phyloP scores from a whole-genome alignment of 2,113 vertebrate genomes.

The Ciconia maguari region DNA sequence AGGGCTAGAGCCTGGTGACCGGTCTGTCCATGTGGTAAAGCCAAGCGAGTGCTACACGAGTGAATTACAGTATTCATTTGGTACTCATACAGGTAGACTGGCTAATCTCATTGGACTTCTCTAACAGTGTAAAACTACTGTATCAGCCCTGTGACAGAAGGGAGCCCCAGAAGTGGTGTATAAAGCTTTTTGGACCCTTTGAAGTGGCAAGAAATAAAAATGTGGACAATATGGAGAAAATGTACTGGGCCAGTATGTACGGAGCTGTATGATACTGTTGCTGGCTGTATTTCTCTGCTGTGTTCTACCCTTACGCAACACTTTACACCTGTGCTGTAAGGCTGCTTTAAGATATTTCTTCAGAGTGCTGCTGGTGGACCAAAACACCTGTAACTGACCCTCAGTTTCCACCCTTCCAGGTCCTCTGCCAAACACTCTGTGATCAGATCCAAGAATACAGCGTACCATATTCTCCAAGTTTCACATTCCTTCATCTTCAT shows the following conservation, averaged over 20 bases:
- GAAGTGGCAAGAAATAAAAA: not conserved
- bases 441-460: not conserved
- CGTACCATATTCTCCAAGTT: not conserved
- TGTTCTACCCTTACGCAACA: not conserved
- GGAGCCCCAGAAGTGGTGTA: not conserved
- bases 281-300: not conserved
- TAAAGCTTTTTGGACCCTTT: not conserved
- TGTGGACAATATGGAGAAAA: not conserved
- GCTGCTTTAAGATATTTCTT: not conserved
- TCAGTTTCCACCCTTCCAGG: not conserved
- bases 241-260: not conserved
- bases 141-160: not conserved
- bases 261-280: not conserved
- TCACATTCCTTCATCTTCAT: not conserved
- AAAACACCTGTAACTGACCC: not conserved
- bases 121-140: not conserved
- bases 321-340: not conserved
- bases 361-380: not conserved
- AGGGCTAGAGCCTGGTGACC: rapidly evolving
- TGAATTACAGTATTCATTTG: not conserved
- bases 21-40: rapidly evolving
- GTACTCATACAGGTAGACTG: not conserved
- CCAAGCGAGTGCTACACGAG: not conserved
- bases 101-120: not conserved
- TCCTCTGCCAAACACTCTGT: not conserved